Percentiles rank a stretch among this genome's conserved stretches.
phyloP scores from a whole-genome alignment of 1,140 invertebrate genomes.

The Sitophilus oryzae region DNA sequence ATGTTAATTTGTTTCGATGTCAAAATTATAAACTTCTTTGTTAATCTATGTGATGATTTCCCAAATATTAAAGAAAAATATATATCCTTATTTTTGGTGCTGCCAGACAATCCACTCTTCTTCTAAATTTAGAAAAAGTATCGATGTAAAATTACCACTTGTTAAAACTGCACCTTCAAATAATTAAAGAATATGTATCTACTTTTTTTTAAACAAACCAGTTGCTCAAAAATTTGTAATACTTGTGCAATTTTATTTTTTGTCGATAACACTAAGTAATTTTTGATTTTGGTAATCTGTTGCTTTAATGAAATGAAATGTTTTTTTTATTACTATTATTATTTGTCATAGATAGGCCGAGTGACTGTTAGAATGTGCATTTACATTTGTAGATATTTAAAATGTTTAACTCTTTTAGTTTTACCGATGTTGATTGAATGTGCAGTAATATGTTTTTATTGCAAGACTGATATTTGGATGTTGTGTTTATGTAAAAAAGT shows the following conservation, averaged over 20 bases:
- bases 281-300: constrained; percentile 17
- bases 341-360: constrained; percentile 34
- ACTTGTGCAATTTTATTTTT: constrained; percentile 15
- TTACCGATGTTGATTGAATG: constrained; percentile 24
- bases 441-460: constrained; percentile 30
- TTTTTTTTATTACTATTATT: constrained; percentile 11
- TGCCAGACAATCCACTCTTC: constrained; percentile 2
- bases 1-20: too few species aligned
- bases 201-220: constrained; percentile 14
- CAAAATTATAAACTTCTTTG: too few species aligned
- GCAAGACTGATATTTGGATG: constrained; percentile 41
- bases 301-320: background rate
- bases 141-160: constrained; percentile 17
- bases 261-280: constrained; percentile 6
- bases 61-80: too few species aligned
- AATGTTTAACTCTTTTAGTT: constrained; percentile 16
- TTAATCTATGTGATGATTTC: too few species aligned
- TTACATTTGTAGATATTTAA: constrained; percentile 36
- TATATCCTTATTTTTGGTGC: background rate
- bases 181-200: constrained; percentile 15
- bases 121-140: background rate
- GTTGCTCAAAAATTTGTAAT: constrained; percentile 28
- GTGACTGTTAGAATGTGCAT: constrained; percentile 40
- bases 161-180: constrained; percentile 23
- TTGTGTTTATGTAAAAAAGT: constrained; percentile 34